Evolutionary conservation across 2,888 invertebrate genomes (phyloP).

Genomic region (Anthrax anthrax): DNA sequence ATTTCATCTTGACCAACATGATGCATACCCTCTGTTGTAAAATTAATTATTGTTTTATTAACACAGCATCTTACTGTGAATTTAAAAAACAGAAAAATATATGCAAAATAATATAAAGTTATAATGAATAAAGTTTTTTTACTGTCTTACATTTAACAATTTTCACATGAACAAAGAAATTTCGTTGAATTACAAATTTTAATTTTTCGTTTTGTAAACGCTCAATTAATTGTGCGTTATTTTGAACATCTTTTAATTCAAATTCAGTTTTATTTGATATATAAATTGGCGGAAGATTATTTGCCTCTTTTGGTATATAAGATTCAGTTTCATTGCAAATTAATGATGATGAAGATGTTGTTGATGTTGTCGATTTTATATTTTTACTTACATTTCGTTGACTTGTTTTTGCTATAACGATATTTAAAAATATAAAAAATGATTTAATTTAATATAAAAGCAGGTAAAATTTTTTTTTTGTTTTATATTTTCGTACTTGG

Average conservation of each 20-base stretch:
- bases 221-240: slow-evolving; percentile 41
- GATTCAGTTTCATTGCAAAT: slow-evolving; percentile 24
- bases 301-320: slow-evolving; percentile 33
- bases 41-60: slow-evolving; percentile 58
- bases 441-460: no score
- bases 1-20: slow-evolving; percentile 74
- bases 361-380: no score
- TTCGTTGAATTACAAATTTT: slow-evolving; percentile 59
- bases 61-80: slow-evolving; percentile 60
- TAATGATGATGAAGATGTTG: slow-evolving; percentile 13
- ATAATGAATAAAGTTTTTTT: background rate
- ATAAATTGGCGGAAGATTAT: slow-evolving; percentile 40
- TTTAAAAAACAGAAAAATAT: slow-evolving; percentile 2
- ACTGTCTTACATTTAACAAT: slow-evolving; percentile 54
- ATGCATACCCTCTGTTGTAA: slow-evolving; percentile 60
- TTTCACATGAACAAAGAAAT: slow-evolving; percentile 59
- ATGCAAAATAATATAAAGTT: background rate
- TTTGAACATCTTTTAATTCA: slow-evolving; percentile 31
- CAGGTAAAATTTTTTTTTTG: no score
- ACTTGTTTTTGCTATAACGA: background rate
- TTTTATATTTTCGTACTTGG: no score
- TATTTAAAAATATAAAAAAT: background rate
- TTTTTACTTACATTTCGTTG: background rate
- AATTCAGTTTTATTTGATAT: slow-evolving; percentile 22
- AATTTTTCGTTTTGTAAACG: slow-evolving; percentile 45